Base-by-base conservation (phyloP, 2,113 vertebrate species). In the Elanus axillaris region DNA sequence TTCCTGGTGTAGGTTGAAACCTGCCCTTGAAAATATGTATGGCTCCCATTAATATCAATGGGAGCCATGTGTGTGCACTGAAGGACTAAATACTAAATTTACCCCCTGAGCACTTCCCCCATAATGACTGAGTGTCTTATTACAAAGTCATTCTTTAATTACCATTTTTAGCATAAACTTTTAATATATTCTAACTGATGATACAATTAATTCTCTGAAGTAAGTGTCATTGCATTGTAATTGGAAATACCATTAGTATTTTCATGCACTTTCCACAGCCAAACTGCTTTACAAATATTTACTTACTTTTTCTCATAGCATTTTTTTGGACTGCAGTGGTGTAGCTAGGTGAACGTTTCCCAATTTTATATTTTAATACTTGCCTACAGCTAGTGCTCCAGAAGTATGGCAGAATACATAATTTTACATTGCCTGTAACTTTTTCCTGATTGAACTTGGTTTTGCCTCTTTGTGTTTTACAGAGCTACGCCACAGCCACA, bases 121-220 rank as follows among this genome's bases (percentile, higher is more conserved):
- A 62, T 81, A 93, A 85, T 82, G 68, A 72, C 83, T 26, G 32
- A 86, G 82, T 19, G 53, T 93, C 50, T 14, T 85, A 18, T 91
- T 91, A 66, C 88, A 93, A 82, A 93, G 80, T 90, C 80, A 50
- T 88, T 96, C 48, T 84, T 96, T 96, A 91, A 90, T 88, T 91
- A 69, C 11, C 55, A 60, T 53, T 93, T 93, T 83, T 86, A 96
- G 58, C 64, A 68, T 34, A 80, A 88, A 52, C 25, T 79, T 96
- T 68, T 74, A 91, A 73, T 84, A 31, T 50, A 31, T 62, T 82
- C 62, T 62, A 71, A 55, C 69, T 60, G 69, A 64, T 73, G 64
- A 80, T 88, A 75, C 78, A 95, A 94, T 92, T 89, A 95, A 92
- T 95, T 86, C 83, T 93, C 95, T 78, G 83, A 95, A 95, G 32